Conservation (phyloP, 2,888 invertebrate species). For the Epicampocera succincta region DNA sequence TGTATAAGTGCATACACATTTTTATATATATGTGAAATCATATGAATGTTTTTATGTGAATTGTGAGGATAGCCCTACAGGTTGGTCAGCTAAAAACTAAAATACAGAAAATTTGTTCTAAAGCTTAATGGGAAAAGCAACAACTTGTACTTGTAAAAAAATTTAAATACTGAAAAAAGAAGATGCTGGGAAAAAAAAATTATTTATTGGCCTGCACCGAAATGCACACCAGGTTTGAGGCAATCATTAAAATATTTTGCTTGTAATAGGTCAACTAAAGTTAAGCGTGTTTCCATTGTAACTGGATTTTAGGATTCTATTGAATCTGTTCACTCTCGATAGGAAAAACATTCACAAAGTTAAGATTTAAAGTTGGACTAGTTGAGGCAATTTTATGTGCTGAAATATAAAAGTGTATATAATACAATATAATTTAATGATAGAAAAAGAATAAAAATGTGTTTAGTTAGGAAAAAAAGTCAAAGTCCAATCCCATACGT, state of each 20-base stretch:
- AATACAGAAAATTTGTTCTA: constrained; percentile 50
- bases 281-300: not conserved
- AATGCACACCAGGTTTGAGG: too few relatives aligned
- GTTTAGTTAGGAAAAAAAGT: too few relatives aligned
- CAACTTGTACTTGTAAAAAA: constrained; percentile 27
- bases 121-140: constrained; percentile 45
- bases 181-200: too few relatives aligned
- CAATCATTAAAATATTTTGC: not conserved
- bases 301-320: constrained; percentile 32
- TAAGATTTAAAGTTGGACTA: too few relatives aligned
- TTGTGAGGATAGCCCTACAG: constrained; percentile 29
- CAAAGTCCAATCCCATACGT: too few relatives aligned
- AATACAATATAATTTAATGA: too few relatives aligned
- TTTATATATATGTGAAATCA: not conserved
- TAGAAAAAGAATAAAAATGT: too few relatives aligned
- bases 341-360: too few relatives aligned
- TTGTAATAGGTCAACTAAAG: not conserved
- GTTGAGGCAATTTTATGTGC: too few relatives aligned
- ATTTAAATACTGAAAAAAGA: constrained; percentile 4
- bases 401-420: too few relatives aligned
- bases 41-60: too few relatives aligned
- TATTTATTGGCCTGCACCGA: not conserved
- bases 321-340: constrained; percentile 6
- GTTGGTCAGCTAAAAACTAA: constrained; percentile 46
- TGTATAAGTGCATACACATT: not conserved